Evolutionary conservation across 2,797 vertebrate species (phyloP), one percentile per base, ranked within the genome.

Genomic region (Pyrocephalus nanus): DNA sequence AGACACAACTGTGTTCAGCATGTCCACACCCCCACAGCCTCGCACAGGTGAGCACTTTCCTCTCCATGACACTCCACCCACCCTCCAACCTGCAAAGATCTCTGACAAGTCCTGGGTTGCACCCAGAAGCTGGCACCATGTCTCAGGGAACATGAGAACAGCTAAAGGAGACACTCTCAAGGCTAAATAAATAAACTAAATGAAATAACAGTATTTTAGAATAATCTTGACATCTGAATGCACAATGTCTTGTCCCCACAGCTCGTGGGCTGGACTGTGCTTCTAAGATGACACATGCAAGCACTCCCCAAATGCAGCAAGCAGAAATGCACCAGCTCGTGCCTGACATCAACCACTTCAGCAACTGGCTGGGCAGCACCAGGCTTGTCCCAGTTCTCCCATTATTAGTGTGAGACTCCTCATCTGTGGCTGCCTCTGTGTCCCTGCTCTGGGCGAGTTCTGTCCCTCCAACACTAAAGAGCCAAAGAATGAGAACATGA

Each of bases 321-420:
- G 81, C 61, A 61, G 54, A 66, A 30, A 42, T 12, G 12, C 8
- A 12, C 55, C 58, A 53, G 21, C 20, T 69, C 53, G 42, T 14
- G 43, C n/a, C 36, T 11, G 9, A 10, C 76, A 29, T 21, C 0
- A 1, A 21, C 14, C n/a, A 13, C 29, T 45, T 29, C 45, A 80
- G 40, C 1, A 6, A 5, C 58, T 1, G 6, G 8, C 1, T 42
- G 61, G 42, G 62, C 84, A 89, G 29, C 0, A 0, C 2, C 73
- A 84, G 53, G 34, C 40, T 71, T n/a, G 64, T 62, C 77, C 42
- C 64, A 55, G 16, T 20, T 60, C 61, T 91, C 36, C 38, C 29
- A 6, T 23, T 10, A 38, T 9, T 0, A 10, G 4, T 5, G 62
- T 70, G 50, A 73, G 60, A 74, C 70, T 29, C 36, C 45, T 77